These are phyloP conservation scores for Ganaspis brasiliensis DNA, from an alignment of 2,888 invertebrate genomes.

Conservation along the genomic window DNA sequence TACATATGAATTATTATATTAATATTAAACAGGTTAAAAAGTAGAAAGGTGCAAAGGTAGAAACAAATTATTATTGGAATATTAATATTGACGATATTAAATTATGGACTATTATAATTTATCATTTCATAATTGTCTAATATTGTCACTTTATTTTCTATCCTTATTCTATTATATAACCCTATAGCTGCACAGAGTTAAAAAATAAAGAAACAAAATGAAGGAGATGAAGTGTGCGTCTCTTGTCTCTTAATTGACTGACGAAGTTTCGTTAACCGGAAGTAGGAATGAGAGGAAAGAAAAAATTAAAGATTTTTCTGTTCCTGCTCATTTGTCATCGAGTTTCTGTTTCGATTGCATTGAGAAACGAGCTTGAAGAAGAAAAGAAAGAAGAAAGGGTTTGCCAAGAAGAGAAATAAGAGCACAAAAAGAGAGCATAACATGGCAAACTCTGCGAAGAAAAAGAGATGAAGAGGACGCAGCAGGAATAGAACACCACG, in stretches of 20 bases:
- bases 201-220: not conserved
- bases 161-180: too few species aligned
- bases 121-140: too few species aligned
- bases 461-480: slow-evolving; percentile 55
- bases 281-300: slow-evolving; percentile 55
- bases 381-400: slow-evolving; percentile 62
- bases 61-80: too few species aligned
- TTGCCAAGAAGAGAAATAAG: slow-evolving; percentile 54
- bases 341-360: slow-evolving; percentile 70
- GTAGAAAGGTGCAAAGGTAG: too few species aligned
- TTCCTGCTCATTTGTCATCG: slow-evolving; percentile 71
- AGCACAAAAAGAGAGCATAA: slow-evolving; percentile 56
- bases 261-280: slow-evolving; percentile 24
- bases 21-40: not conserved
- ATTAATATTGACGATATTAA: too few species aligned
- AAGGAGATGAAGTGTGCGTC: not conserved
- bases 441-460: slow-evolving; percentile 36
- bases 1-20: too few species aligned
- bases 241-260: slow-evolving; percentile 37
- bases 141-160: too few species aligned
- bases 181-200: not conserved
- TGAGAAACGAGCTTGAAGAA: slow-evolving; percentile 71
- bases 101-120: too few species aligned
- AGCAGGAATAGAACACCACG: slow-evolving; percentile 78
- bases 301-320: slow-evolving; percentile 53